Percentiles rank a stretch among this genome's conserved stretches.
Evolutionary conservation across 2,113 vertebrate species (phyloP).

Genomic region (Polypterus senegalus): DNA sequence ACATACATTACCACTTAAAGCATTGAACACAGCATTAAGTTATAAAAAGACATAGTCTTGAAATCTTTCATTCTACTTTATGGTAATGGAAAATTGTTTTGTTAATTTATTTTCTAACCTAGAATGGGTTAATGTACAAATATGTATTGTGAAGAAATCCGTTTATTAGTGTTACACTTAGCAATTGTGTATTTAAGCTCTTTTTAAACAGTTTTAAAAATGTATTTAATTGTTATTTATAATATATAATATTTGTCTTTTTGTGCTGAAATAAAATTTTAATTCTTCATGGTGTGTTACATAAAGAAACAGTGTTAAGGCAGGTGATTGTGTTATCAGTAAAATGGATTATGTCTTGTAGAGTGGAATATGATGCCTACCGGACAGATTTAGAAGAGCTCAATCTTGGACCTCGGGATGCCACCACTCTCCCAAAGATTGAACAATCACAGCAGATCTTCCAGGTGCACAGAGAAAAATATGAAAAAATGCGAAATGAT

Average conservation of each 20-base stretch:
- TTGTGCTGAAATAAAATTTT: conserved; percentile 10
- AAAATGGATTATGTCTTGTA: conserved; percentile 23
- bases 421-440: conserved; percentile 82
- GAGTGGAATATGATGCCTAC: conserved; percentile 91
- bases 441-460: conserved; percentile 83
- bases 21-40: too few relatives aligned
- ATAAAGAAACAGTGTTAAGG: background rate
- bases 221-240: conserved; percentile 11
- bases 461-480: conserved; percentile 86
- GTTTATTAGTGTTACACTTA: background rate
- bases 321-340: too few relatives aligned
- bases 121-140: background rate
- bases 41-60: too few relatives aligned
- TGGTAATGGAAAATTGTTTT: too few relatives aligned
- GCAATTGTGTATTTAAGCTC: background rate
- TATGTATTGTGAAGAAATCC: background rate
- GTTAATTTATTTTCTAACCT: too few relatives aligned
- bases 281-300: background rate
- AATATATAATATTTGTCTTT: conserved; percentile 13
- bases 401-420: conserved; percentile 85
- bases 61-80: too few relatives aligned
- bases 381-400: conserved; percentile 90
- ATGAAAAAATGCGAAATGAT: conserved; percentile 84
- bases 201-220: conserved; percentile 1
- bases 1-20: too few relatives aligned